Evolutionary conservation across 2,888 invertebrate species (phyloP).

Genomic region (Coelinius sp.): DNA sequence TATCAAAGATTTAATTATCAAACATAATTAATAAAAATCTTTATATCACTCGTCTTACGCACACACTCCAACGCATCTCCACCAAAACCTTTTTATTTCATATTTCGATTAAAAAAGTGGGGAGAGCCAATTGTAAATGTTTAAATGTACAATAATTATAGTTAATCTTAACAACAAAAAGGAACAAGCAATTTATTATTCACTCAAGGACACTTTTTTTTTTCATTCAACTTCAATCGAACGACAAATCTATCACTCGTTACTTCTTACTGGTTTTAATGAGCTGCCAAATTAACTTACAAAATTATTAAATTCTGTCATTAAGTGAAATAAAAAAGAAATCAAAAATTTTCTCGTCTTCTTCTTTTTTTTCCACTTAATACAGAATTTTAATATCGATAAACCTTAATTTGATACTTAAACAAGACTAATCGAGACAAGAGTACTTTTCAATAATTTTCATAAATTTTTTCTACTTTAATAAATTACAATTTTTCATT

Average conservation of each 20-base stretch:
- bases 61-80: conserved; percentile 46
- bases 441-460: not conserved
- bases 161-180: conserved; percentile 46
- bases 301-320: not conserved
- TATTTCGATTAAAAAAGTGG: conserved; percentile 43
- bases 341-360: conserved; percentile 59
- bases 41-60: not conserved
- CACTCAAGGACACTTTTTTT: conserved; percentile 23
- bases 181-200: conserved; percentile 42
- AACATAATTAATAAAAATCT: conserved; percentile 18
- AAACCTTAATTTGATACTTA: not conserved
- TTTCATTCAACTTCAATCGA: not conserved
- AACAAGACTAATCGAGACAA: not conserved
- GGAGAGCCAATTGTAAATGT: conserved; percentile 51
- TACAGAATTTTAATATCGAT: conserved; percentile 23
- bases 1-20: conserved; percentile 26
- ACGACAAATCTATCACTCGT: not conserved
- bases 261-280: not conserved
- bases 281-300: conserved; percentile 17
- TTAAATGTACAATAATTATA: conserved; percentile 43
- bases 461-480: not conserved
- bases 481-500: not conserved
- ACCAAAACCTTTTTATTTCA: conserved; percentile 55
- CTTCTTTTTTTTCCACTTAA: conserved; percentile 50
- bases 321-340: not conserved